A percentile compares a stretch with the other conserved stretches of the same genome.
Evolutionary conservation across 2,888 invertebrate genomes (phyloP).

Genomic region (Chouioia cunea): DNA sequence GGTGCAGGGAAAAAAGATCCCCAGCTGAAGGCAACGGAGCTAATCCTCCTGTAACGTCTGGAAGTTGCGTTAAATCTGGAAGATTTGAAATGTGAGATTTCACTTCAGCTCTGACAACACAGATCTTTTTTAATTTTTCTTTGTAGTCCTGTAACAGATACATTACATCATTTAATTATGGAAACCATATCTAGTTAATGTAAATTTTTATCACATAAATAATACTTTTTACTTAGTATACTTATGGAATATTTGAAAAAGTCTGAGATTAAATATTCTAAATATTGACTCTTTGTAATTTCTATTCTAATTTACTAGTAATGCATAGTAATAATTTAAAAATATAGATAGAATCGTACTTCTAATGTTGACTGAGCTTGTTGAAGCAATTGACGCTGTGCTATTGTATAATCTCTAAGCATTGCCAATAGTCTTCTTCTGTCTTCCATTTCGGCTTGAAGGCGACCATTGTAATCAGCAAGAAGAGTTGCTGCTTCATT

Average conservation of each 20-base stretch:
- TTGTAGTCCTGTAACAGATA: conserved; percentile 85
- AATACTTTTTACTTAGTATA: too few species aligned
- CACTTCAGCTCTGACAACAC: conserved; percentile 88
- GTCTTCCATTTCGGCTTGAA: conserved; percentile 90
- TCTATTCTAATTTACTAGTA: neutral
- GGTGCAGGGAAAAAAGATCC: conserved; percentile 86
- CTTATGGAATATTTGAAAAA: neutral
- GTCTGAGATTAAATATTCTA: too few species aligned
- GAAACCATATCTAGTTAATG: too few species aligned
- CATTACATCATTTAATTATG: too few species aligned
- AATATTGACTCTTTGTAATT: neutral
- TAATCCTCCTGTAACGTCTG: conserved; percentile 92
- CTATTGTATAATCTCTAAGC: conserved; percentile 88
- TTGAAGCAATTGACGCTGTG: conserved; percentile 86
- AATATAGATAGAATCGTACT: conserved; percentile 70
- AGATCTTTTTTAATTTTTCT: conserved; percentile 88
- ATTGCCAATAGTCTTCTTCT: conserved; percentile 87
- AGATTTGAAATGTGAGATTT: conserved; percentile 93
- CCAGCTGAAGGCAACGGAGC: conserved; percentile 96
- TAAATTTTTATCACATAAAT: too few species aligned
- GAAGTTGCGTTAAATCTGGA: conserved; percentile 91
- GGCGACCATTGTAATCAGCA: conserved; percentile 89
- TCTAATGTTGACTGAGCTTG: conserved; percentile 90
- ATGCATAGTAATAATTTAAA: neutral
- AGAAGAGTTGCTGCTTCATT: conserved; percentile 89